Evolutionary conservation across 1,140 invertebrate genomes (phyloP), one percentile per base, ranked within the genome.

Genomic region (Laodelphax striatellus): DNA sequence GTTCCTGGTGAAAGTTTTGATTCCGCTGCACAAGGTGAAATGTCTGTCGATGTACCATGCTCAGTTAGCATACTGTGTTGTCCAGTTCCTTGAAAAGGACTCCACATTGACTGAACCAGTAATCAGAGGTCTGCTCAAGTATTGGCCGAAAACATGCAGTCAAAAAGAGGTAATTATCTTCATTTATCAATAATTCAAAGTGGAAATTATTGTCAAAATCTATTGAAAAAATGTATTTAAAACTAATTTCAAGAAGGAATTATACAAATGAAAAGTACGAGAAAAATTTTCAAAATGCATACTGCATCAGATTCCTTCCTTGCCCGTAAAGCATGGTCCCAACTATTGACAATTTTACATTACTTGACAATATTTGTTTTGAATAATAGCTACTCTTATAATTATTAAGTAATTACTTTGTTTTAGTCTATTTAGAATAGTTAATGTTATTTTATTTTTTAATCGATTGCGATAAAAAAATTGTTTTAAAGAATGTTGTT

Each of bases 81-180:
- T 99, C 67, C 97, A 99, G 80, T 99, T 99, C 82, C 79, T 99
- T 62, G 96, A 99, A 79, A 99, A 99, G 76, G 97, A 99, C 80
- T 84, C 94, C 67, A 88, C 87, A 67, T 81, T 99, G 68, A 98
- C 95, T 64, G 94, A 98, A 79, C 90, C 91, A 63, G 95, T 99
- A 57, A 88, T 98, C 69, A 86, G 90, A 72, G 92, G 94, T 66
- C 82, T 99, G 69, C 82, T 99, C 67, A 98, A 98, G 76, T 97
- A 94, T 80, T 99, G 96, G 96, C 96, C 96, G 70, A 98, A 98
- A 79, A 97, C 94, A 55, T 97, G 94, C 77, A 96, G 92, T 77
- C 95, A 97, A 77, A 99, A 99, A 80, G 95, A 98, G 81, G 71
- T 70, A 63, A 42, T 53, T n/a, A n/a, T n/a, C n/a, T 5, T 28